These are phyloP conservation scores for Solea senegalensis DNA, from an alignment of 2,113 vertebrate genomes.

Conservation along the genomic window DNA sequence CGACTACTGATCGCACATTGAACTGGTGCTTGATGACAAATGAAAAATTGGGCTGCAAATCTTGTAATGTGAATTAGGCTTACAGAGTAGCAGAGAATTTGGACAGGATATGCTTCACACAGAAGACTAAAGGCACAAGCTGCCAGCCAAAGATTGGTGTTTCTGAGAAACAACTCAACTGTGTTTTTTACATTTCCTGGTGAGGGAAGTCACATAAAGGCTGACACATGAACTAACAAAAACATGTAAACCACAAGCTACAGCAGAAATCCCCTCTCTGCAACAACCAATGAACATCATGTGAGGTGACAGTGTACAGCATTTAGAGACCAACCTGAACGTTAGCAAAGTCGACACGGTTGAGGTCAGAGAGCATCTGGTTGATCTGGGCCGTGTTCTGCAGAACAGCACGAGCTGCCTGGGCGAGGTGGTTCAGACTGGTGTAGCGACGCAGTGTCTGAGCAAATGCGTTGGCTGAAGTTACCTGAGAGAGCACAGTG, in stretches of 20 bases:
- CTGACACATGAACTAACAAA: neutral
- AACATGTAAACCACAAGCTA: conserved; percentile 33
- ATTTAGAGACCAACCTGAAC: conserved; percentile 82
- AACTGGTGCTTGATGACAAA: too few relatives aligned
- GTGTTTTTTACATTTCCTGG: conserved; percentile 6
- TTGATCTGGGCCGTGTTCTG: conserved; percentile 95
- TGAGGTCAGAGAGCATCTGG: conserved; percentile 95
- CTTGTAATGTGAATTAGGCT: too few relatives aligned
- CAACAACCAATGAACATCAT: neutral
- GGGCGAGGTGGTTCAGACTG: conserved; percentile 91
- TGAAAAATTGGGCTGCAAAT: too few relatives aligned
- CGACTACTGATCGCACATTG: too few relatives aligned
- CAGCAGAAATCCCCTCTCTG: neutral
- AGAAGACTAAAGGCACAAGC: too few relatives aligned
- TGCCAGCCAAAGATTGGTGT: too few relatives aligned
- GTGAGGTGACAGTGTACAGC: neutral
- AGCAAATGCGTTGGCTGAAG: conserved; percentile 90
- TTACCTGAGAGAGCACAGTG: conserved; percentile 78
- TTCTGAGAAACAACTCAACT: conserved; percentile 6
- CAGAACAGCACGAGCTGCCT: conserved; percentile 91
- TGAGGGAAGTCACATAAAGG: neutral
- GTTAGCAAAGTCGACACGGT: conserved; percentile 93
- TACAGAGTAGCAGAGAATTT: too few relatives aligned
- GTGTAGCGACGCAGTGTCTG: conserved; percentile 94
- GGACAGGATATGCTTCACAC: too few relatives aligned